Conservation (phyloP, 2,888 invertebrate genomes). For the Pasiphila rectangulata region DNA sequence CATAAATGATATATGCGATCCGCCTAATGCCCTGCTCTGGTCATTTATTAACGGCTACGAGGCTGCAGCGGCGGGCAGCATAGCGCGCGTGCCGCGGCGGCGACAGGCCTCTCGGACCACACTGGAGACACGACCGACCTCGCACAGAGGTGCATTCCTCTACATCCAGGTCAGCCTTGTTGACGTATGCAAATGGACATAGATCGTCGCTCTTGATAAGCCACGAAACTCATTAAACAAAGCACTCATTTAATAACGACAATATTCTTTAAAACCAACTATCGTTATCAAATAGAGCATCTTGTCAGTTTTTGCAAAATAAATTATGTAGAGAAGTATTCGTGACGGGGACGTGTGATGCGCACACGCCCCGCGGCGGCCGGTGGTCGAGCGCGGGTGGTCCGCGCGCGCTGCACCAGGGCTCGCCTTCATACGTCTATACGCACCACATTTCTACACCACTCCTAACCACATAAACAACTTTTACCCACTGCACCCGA, state of each 20-base stretch:
- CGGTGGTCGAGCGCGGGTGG: slow-evolving; percentile 72
- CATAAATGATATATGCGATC: slow-evolving; percentile 79
- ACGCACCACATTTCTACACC: slow-evolving; percentile 47
- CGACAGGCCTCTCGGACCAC: slow-evolving; percentile 72
- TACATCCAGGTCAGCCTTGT: slow-evolving; percentile 58
- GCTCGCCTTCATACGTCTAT: slow-evolving; percentile 72
- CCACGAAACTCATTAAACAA: slow-evolving; percentile 22
- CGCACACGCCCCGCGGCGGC: slow-evolving; percentile 56
- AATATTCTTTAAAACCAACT: slow-evolving; percentile 16
- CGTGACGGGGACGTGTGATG: slow-evolving; percentile 48
- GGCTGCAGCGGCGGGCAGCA: slow-evolving; percentile 55
- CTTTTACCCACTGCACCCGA: slow-evolving; percentile 42
- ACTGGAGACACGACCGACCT: slow-evolving; percentile 51
- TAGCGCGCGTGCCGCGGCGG: slow-evolving; percentile 74
- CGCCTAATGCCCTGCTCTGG: slow-evolving; percentile 74
- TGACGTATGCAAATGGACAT: slow-evolving; percentile 65
- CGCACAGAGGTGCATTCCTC: slow-evolving; percentile 42
- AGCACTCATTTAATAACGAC: slow-evolving; percentile 15
- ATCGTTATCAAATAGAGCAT: slow-evolving; percentile 25
- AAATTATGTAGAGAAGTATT: slow-evolving; percentile 34
- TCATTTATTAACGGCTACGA: slow-evolving; percentile 74
- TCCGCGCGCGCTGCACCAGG: slow-evolving; percentile 62
- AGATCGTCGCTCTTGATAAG: slow-evolving; percentile 52
- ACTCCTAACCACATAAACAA: slow-evolving; percentile 35
- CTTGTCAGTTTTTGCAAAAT: slow-evolving; percentile 35